These are phyloP conservation scores for Sclerodermus sp. DNA, from an alignment of 2,888 invertebrate species.

Conservation along the genomic window DNA sequence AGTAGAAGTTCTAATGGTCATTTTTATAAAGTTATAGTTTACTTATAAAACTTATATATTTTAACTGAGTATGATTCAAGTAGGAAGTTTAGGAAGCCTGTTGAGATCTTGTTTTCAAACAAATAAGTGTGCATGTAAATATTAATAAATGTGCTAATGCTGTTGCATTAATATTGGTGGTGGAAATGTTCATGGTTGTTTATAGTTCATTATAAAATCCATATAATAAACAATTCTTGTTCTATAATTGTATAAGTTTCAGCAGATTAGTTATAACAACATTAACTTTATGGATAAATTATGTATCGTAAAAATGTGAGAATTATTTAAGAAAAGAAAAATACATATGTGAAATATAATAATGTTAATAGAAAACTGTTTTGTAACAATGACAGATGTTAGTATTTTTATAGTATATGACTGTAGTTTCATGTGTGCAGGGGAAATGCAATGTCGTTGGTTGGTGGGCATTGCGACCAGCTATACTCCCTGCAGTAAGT, in stretches of 20 bases:
- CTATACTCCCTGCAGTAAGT: constrained; percentile 59
- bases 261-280: too few species aligned
- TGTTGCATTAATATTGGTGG: constrained; percentile 26
- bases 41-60: too few species aligned
- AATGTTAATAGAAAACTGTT: neutral
- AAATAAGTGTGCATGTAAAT: constrained; percentile 22
- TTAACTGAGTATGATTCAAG: too few species aligned
- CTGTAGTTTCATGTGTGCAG: constrained; percentile 55
- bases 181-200: constrained; percentile 16
- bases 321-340: neutral
- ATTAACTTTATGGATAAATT: too few species aligned
- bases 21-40: too few species aligned
- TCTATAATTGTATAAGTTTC: too few species aligned
- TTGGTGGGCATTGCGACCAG: constrained; percentile 57
- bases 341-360: neutral
- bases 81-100: too few species aligned
- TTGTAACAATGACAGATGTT: constrained; percentile 1
- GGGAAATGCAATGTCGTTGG: constrained; percentile 58
- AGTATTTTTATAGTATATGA: constrained; percentile 40
- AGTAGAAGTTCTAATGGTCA: too few species aligned
- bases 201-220: too few species aligned
- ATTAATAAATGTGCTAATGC: constrained; percentile 11
- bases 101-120: too few species aligned
- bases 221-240: too few species aligned
- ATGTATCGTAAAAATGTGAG: too few species aligned